These are phyloP conservation scores for Gasterosteus nipponicus DNA, from an alignment of 2,113 vertebrate genomes.

Conservation along the genomic window DNA sequence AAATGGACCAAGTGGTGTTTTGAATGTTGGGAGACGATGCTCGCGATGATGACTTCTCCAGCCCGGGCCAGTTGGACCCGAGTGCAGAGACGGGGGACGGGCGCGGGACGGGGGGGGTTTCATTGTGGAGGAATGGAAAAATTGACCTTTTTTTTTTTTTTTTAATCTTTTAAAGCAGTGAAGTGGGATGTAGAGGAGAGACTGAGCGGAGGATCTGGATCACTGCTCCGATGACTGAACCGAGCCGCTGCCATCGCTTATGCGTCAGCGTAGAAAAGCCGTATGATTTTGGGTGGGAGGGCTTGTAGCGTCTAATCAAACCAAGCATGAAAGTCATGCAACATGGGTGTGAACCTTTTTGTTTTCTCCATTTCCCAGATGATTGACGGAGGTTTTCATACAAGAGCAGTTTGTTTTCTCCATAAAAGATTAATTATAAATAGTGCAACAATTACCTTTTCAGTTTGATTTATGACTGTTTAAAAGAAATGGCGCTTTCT, in stretches of 20 bases:
- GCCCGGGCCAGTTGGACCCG: constrained; percentile 63
- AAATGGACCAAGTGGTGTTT: constrained; percentile 46
- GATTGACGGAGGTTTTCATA: constrained; percentile 39
- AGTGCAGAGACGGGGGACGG: constrained; percentile 1
- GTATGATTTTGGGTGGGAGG: constrained; percentile 9
- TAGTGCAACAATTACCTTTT: constrained; percentile 11
- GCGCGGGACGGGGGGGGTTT: constrained; percentile 36
- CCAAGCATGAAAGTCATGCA: constrained; percentile 30
- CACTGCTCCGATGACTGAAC: constrained; percentile 32
- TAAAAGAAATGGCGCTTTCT: constrained; percentile 7
- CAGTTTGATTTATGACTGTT: constrained; percentile 13
- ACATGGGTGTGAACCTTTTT: constrained; percentile 39
- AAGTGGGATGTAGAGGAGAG: constrained; percentile 52
- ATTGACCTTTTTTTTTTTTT: constrained; percentile 20
- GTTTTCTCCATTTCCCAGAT: constrained; percentile 16
- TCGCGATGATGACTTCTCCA: constrained; percentile 74
- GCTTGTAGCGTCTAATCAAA: constrained; percentile 16
- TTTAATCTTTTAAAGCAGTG: constrained; percentile 6
- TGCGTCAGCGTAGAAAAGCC: constrained; percentile 27
- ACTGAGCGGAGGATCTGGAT: constrained; percentile 58
- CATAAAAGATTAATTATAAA: constrained; percentile 9
- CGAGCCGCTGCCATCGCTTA: constrained; percentile 24
- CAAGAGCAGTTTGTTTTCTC: constrained; percentile 12
- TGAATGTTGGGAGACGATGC: constrained; percentile 48
- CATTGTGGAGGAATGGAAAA: constrained; percentile 63